A percentile compares a stretch with the other conserved stretches of the same genome.
phyloP scores from a whole-genome alignment of 2,888 invertebrate species.

The Drosophila melanosoma region DNA sequence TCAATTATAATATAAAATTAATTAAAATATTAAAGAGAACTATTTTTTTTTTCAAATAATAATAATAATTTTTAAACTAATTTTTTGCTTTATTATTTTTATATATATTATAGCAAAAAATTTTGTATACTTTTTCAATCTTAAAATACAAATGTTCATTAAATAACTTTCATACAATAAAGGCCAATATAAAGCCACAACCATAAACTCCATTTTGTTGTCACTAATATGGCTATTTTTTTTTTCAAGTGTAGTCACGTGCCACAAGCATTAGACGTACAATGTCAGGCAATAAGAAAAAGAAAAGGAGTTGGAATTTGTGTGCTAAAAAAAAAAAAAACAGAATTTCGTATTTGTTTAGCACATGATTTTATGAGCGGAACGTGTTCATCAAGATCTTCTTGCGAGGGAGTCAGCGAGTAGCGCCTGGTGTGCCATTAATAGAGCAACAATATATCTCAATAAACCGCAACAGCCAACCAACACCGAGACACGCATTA shows the following conservation, averaged over 20 bases:
- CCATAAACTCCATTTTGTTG: background rate
- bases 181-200: background rate
- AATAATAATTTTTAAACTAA: background rate
- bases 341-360: conserved; percentile 59
- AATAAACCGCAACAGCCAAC: background rate
- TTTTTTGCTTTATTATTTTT: background rate
- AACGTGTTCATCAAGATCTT: conserved; percentile 76
- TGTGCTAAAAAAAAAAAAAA: conserved; percentile 19
- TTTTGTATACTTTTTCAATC: no score
- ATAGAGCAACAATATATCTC: conserved; percentile 4
- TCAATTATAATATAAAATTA: no score
- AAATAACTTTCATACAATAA: no score
- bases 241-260: background rate
- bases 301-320: background rate
- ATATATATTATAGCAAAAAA: no score
- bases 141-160: no score
- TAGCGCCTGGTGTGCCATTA: conserved; percentile 36
- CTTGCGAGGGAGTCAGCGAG: conserved; percentile 24
- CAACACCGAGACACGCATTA: conserved; percentile 1
- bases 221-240: background rate
- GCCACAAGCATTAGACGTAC: conserved; percentile 8
- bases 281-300: conserved; percentile 31
- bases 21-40: background rate
- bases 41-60: background rate
- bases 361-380: conserved; percentile 69